Evolutionary conservation across 2,113 vertebrate species (phyloP).

Genomic region (Scophthalmus maximus): DNA sequence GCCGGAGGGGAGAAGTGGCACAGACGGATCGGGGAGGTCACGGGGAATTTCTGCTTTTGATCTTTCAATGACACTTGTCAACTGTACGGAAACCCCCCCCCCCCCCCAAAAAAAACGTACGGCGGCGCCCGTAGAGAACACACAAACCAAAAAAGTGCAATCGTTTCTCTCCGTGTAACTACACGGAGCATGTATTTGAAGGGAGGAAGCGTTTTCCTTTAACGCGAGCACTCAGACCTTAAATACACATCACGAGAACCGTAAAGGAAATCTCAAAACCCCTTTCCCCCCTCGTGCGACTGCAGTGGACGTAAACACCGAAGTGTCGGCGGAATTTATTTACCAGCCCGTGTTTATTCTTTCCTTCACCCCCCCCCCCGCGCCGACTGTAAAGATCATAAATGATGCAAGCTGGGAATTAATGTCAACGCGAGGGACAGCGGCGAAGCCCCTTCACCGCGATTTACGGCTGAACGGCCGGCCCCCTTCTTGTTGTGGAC

Average conservation of each 20-base stretch:
- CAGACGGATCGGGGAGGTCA: neutral
- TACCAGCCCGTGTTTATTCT: conserved; percentile 60
- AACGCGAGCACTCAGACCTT: conserved; percentile 24
- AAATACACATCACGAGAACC: conserved; percentile 16
- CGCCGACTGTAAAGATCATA: conserved; percentile 74
- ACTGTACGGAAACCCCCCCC: neutral
- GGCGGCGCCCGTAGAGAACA: neutral
- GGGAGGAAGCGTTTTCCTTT: neutral
- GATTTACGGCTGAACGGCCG: conserved; percentile 91
- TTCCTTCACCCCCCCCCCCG: conserved; percentile 31
- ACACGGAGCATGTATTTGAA: neutral
- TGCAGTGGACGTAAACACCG: conserved; percentile 52
- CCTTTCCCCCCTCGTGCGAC: neutral
- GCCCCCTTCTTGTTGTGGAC: conserved; percentile 79
- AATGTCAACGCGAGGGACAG: conserved; percentile 62
- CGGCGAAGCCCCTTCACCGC: conserved; percentile 83
- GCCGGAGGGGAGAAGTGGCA: conserved; percentile 1
- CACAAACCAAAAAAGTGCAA: neutral
- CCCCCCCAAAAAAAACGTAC: neutral
- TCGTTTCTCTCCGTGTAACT: neutral
- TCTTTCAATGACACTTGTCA: neutral
- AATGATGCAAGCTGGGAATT: conserved; percentile 60
- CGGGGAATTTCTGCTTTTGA: neutral
- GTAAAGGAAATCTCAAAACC: conserved; percentile 5
- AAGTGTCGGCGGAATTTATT: conserved; percentile 56